Evolutionary conservation across 2,888 invertebrate genomes (phyloP).

Genomic region (Lasiommata megera): DNA sequence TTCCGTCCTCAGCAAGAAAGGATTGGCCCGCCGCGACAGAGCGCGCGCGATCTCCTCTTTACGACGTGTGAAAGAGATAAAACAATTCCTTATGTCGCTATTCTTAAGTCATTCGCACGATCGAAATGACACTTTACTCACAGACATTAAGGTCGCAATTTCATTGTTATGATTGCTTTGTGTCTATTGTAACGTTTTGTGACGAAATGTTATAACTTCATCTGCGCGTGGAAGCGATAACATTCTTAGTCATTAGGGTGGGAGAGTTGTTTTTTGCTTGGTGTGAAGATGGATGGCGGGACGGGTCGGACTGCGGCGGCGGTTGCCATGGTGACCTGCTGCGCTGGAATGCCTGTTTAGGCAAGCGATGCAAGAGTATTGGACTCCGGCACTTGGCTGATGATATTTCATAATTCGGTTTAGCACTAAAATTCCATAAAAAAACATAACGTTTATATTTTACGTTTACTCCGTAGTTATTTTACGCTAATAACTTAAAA

Average conservation of each 20-base stretch:
- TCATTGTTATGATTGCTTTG: slow-evolving; percentile 71
- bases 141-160: slow-evolving; percentile 75
- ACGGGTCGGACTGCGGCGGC: slow-evolving; percentile 49
- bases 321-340: slow-evolving; percentile 82
- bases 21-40: slow-evolving; percentile 61
- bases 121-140: slow-evolving; percentile 70
- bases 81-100: slow-evolving; percentile 79
- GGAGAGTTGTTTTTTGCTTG: slow-evolving; percentile 69
- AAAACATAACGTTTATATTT: too few relatives aligned
- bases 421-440: slow-evolving; percentile 26
- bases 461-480: too few relatives aligned
- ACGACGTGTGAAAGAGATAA: slow-evolving; percentile 79
- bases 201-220: slow-evolving; percentile 78
- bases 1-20: slow-evolving; percentile 69
- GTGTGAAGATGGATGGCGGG: slow-evolving; percentile 45
- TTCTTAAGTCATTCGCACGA: slow-evolving; percentile 73
- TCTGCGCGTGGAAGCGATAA: slow-evolving; percentile 58
- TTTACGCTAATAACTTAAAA: too few relatives aligned
- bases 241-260: slow-evolving; percentile 49
- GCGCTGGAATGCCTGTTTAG: slow-evolving; percentile 63
- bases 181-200: slow-evolving; percentile 67
- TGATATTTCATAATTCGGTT: slow-evolving; percentile 62
- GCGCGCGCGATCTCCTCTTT: slow-evolving; percentile 65
- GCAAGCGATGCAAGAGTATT: slow-evolving; percentile 43
- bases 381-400: slow-evolving; percentile 60